A percentile compares a stretch with the other conserved stretches of the same genome.
These are phyloP conservation scores for Siphonodentalium dalli DNA, from an alignment of 2,888 invertebrate species.

Conservation along the genomic window DNA sequence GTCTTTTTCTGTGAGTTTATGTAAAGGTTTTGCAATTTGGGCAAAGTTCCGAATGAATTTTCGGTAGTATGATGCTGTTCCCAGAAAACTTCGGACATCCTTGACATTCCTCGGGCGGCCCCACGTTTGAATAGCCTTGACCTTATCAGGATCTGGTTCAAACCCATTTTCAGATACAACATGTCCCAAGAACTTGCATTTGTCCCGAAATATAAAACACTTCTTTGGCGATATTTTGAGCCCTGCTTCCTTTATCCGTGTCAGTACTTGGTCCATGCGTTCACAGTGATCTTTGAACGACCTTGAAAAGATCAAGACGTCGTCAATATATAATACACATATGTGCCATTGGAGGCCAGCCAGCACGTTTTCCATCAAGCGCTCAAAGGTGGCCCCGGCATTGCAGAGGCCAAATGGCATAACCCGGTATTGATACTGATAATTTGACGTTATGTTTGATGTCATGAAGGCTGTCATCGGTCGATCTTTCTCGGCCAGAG, in stretches of 20 bases:
- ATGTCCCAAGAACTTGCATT: neutral
- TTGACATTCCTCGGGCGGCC: neutral
- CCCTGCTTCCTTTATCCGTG: neutral
- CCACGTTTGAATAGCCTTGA: neutral
- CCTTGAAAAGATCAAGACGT: slow-evolving; percentile 1
- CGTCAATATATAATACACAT: slow-evolving; percentile 6
- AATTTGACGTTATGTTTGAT: neutral
- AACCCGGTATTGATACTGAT: neutral
- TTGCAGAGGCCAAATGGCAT: slow-evolving; percentile 10
- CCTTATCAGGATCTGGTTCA: slow-evolving; percentile 4
- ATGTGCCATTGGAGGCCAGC: neutral
- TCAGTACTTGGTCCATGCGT: neutral
- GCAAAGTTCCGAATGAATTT: neutral
- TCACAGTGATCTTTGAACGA: neutral
- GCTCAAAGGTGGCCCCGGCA: neutral
- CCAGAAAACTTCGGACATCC: neutral
- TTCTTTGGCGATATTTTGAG: slow-evolving; percentile 8
- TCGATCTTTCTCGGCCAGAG: neutral
- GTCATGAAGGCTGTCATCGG: slow-evolving; percentile 3
- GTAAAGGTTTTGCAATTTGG: too few relatives aligned
- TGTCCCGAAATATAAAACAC: neutral
- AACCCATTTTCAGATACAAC: slow-evolving; percentile 4
- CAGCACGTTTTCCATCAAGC: neutral
- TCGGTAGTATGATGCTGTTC: neutral
- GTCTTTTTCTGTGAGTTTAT: too few relatives aligned